Evolutionary conservation across 1,140 invertebrate species (phyloP), one percentile per base, ranked within the genome.

Genomic region (Drusus annulatus): DNA sequence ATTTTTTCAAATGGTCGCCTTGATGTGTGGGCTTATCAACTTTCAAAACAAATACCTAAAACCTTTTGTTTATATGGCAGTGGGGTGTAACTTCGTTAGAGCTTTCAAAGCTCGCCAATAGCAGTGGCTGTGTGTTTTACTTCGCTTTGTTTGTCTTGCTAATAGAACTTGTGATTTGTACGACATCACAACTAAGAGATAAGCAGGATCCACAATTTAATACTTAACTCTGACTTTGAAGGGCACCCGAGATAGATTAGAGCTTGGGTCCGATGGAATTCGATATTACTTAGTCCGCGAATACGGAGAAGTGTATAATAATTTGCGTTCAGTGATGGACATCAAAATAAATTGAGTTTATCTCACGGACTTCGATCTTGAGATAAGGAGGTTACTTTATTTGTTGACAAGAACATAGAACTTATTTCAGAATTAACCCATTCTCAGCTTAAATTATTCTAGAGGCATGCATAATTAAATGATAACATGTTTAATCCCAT

Each of bases 1-100:
- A n/a, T n/a, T n/a, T n/a, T n/a, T n/a, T n/a, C n/a, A 45, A 45
- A 3, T 60, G 58, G 21, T 21, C 4, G 6, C 2, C 7, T 19
- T 23, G 8, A 60, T 21, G 15, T 7, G 19, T 23, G 21, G 58
- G 58, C 19, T 60, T 19, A 15, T 15, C 15, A 60, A 60, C 58
- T 60, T 60, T 60, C 19, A 60, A 15, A 60, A 7, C 58, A 60
- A 60, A 60, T 60, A 60, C 58, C 58, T 0, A 21, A 60, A 23
- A 60, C 25, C 58, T 60, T 60, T 19, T 60, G 19, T 60, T 21
- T 60, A 25, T 60, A 13, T 7, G 36, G 36, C 36, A 45, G 10
- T 13, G 13, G n/a, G 58, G 58, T 15, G 58, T 21, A 23, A 19
- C 19, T 23, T 60, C 19, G 58, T 60, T 60, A 60, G 58, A 21